Conservation (phyloP, 2,113 vertebrate species). For the Melanocharis versteri region DNA sequence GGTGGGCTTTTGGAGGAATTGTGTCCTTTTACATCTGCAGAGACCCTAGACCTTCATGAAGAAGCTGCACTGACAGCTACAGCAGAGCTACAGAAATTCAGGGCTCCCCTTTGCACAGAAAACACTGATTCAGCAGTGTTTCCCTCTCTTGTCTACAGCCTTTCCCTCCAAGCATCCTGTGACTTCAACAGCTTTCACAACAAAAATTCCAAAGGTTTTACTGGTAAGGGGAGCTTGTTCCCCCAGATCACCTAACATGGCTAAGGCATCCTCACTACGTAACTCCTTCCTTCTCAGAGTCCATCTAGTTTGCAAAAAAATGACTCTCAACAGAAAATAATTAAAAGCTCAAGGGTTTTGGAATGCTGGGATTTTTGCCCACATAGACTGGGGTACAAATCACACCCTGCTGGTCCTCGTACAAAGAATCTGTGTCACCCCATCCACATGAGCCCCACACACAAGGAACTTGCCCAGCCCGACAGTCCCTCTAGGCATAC, state of each 20-base stretch:
- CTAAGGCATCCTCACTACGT: background rate
- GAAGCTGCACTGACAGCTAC: background rate
- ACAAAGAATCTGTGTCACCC: background rate
- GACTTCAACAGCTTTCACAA: background rate
- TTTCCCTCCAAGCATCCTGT: background rate
- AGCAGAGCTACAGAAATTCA: background rate
- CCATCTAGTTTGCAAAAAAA: background rate
- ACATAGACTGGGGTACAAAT: accelerated
- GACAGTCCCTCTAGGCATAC: background rate
- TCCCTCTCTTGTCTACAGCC: background rate
- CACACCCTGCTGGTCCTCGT: background rate
- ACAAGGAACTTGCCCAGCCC: background rate
- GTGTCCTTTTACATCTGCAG: background rate
- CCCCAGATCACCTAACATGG: background rate
- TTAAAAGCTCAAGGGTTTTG: background rate
- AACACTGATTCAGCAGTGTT: background rate
- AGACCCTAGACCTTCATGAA: background rate
- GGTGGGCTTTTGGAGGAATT: background rate
- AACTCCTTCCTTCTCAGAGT: background rate
- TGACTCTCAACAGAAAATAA: background rate
- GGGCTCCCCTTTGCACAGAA: background rate
- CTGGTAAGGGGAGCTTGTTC: background rate
- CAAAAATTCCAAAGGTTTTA: background rate
- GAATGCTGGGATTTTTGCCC: background rate
- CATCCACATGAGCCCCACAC: background rate